Percentiles rank a stretch among this genome's conserved stretches.
Conservation (phyloP, 2,113 vertebrate species). For the Suncus etruscus region DNA sequence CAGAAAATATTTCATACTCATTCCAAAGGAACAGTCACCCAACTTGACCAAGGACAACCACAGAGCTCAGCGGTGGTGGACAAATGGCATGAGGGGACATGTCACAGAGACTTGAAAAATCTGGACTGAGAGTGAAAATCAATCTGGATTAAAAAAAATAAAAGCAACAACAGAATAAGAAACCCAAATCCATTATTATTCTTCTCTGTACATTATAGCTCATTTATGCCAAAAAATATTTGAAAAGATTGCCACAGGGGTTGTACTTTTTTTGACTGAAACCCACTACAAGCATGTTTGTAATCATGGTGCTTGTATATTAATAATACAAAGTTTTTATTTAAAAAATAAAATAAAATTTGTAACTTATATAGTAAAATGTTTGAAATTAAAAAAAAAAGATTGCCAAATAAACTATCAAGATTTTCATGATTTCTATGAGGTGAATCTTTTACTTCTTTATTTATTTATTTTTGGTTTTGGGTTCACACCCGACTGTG, state of each 20-base stretch:
- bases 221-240: neutral
- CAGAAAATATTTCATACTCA: neutral
- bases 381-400: neutral
- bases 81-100: neutral
- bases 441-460: neutral
- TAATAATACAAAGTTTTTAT: no score
- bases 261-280: no score
- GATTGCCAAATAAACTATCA: no score
- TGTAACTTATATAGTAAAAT: no score
- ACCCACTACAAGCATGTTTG: no score
- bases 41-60: neutral
- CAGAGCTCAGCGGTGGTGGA: accelerated
- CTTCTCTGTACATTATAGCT: neutral
- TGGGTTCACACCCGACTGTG: no score
- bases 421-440: constrained; percentile 29
- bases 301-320: no score
- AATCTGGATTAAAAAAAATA: neutral
- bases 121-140: neutral
- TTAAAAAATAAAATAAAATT: no score
- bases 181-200: neutral
- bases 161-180: neutral
- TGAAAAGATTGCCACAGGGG: neutral
- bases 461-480: no score
- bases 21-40: neutral
- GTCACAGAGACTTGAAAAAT: neutral